These are phyloP conservation scores for Tychaedon coryphoeus DNA, from an alignment of 2,113 vertebrate species.

Conservation along the genomic window DNA sequence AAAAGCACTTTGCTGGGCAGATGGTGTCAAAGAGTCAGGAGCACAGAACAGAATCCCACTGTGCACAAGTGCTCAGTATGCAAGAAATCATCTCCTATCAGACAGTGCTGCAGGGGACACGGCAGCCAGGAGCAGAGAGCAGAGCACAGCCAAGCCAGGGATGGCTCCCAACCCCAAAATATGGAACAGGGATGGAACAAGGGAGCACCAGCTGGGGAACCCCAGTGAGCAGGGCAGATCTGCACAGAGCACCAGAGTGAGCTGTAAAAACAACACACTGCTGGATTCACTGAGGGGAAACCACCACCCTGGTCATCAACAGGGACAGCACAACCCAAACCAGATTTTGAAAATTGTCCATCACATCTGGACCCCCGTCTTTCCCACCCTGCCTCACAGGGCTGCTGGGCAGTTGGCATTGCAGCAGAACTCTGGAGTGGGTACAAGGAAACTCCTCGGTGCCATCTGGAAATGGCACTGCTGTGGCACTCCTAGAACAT, in stretches of 20 bases:
- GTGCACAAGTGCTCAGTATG: slow-evolving; percentile 47
- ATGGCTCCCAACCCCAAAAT: background rate
- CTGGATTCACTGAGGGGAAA: background rate
- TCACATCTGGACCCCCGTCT: background rate
- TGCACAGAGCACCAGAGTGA: background rate
- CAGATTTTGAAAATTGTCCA: background rate
- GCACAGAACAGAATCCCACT: slow-evolving; percentile 38
- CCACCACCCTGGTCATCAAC: background rate
- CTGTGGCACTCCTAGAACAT: background rate
- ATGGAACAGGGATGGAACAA: background rate
- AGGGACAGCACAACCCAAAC: background rate
- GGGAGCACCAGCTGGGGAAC: background rate
- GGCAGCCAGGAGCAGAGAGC: background rate
- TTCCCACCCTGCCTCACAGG: background rate
- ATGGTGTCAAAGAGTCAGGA: slow-evolving; percentile 59
- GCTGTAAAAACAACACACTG: background rate
- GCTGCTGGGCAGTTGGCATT: background rate
- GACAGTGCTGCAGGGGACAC: slow-evolving; percentile 41
- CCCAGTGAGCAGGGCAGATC: background rate
- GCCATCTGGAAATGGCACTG: background rate
- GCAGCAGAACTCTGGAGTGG: background rate
- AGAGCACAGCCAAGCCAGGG: background rate
- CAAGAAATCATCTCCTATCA: slow-evolving; percentile 53
- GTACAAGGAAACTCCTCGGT: background rate
- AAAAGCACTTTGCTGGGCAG: slow-evolving; percentile 63